phyloP scores from a whole-genome alignment of 2,113 vertebrate species.

The Regulus satrapa region DNA sequence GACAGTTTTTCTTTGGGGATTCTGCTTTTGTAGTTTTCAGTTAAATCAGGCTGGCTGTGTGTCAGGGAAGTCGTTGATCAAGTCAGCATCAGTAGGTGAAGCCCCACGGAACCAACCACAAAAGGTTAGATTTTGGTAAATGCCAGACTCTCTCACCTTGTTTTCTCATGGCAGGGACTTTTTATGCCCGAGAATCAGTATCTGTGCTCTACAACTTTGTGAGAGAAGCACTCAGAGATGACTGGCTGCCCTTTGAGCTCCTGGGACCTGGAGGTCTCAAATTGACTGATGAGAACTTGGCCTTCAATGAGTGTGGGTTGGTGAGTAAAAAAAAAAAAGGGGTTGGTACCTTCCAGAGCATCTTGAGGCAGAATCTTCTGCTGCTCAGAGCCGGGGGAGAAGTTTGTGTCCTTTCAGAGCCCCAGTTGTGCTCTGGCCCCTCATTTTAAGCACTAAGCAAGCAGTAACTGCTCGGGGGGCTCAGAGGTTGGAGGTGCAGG shows the following conservation, averaged over 20 bases:
- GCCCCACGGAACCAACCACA: background rate
- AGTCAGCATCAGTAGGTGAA: background rate
- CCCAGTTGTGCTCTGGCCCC: background rate
- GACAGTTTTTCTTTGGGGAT: background rate
- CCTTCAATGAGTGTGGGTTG: conserved; percentile 88
- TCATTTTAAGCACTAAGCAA: background rate
- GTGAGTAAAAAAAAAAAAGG: conserved; percentile 69
- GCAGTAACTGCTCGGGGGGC: background rate
- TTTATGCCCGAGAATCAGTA: conserved; percentile 85
- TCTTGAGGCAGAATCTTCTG: background rate
- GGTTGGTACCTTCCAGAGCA: background rate
- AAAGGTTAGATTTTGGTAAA: background rate
- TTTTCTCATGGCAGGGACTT: conserved; percentile 78
- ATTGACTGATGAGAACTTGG: conserved; percentile 78
- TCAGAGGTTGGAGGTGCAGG: background rate
- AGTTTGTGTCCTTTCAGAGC: background rate
- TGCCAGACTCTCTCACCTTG: background rate
- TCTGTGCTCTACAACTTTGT: conserved; percentile 81
- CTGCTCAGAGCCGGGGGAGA: background rate
- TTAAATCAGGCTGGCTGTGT: background rate
- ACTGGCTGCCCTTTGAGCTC: conserved; percentile 94
- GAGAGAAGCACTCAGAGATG: conserved; percentile 79
- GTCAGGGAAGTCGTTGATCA: background rate
- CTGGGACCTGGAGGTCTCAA: conserved; percentile 85
- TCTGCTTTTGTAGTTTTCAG: background rate